Evolutionary conservation across 2,797 vertebrate genomes (phyloP).

Genomic region (Lepidocolaptes lacrymiger): DNA sequence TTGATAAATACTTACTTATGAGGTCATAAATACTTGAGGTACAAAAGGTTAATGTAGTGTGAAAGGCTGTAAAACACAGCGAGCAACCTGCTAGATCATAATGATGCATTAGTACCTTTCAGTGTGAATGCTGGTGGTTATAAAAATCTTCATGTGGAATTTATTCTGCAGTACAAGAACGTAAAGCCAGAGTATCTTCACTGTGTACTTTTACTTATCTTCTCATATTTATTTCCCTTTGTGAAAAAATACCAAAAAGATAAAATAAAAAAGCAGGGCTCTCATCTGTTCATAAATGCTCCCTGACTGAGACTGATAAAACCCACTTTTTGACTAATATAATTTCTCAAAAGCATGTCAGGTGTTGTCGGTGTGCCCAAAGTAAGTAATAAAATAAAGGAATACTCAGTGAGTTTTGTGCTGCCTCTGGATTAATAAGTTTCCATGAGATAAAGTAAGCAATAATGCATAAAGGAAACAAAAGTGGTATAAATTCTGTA

Average conservation of each 20-base stretch:
- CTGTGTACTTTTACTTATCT: not conserved
- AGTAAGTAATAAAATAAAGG: slow-evolving; percentile 3
- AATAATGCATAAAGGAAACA: slow-evolving; percentile 14
- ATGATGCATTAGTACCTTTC: slow-evolving; percentile 80
- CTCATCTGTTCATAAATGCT: slow-evolving; percentile 6
- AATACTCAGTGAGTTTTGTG: not conserved
- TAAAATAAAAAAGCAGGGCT: not conserved
- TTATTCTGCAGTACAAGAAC: slow-evolving; percentile 15
- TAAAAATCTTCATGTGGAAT: slow-evolving; percentile 65
- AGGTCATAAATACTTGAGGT: slow-evolving; percentile 83
- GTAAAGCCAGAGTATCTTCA: slow-evolving; percentile 26
- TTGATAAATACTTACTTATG: slow-evolving; percentile 85
- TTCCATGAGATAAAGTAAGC: slow-evolving; percentile 14
- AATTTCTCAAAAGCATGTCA: slow-evolving; percentile 54
- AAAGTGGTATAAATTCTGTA: not conserved
- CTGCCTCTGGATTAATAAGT: slow-evolving; percentile 5
- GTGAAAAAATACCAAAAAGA: not conserved
- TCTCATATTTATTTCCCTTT: slow-evolving; percentile 21
- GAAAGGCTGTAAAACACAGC: slow-evolving; percentile 80
- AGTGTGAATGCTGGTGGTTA: slow-evolving; percentile 65
- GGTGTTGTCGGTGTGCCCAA: not conserved
- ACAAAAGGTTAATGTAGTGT: slow-evolving; percentile 88
- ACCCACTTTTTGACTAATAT: slow-evolving; percentile 24
- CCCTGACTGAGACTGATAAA: slow-evolving; percentile 63
- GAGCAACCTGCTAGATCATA: slow-evolving; percentile 81